Base-by-base conservation (phyloP, 2,888 invertebrate species). In the Dasysyrphus albostriatus region DNA sequence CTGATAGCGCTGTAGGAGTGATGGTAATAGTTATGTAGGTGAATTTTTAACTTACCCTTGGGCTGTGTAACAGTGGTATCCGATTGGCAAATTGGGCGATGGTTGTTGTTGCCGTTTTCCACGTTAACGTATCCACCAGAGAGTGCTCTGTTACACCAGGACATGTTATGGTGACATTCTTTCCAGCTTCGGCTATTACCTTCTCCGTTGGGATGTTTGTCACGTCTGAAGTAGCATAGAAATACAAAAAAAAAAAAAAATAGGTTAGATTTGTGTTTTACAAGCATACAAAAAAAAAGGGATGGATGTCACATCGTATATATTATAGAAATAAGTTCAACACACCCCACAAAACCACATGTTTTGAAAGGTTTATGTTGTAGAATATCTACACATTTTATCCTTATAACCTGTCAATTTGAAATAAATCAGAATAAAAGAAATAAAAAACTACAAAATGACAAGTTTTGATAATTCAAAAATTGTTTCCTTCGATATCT, bases 101-200 rank as follows among this genome's bases (percentile, higher is more conserved):
- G 88, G 92, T 92, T 88, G 92, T 92, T 76, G 92, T 90, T 72
- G 92, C 88, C 73, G 93, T 93, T 90, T 92, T 93, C 95, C 95
- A 95, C 90, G 95, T 95, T 89, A 95, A 92, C 89, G 94, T 94
- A 90, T 94, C 93, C 89, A 95, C 94, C 89, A 95, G 91, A 49
- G 95, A 95, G 89, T 94, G 94, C 91, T 95, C 95, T 89, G 94
- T 95, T 85, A 95, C 95, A 51, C 95, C 95, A 44, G 95, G 95
- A 92, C 95, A 95, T 80, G 94, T 93, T 89, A 95, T 92, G 83
- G 95, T 95, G 88, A 95, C 94, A 92, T 95, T 95, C 89, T 94
- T 94, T 74, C 95, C 95, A 58, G 95, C 95, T 90, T 95, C 94
- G 74, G 94, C 94, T 88, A 94, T 93, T 88, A 95, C 93, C 88